A percentile compares a stretch with the other conserved stretches of the same genome.
Evolutionary conservation across 2,113 vertebrate species (phyloP).

Genomic region (Podarcis raffonei): DNA sequence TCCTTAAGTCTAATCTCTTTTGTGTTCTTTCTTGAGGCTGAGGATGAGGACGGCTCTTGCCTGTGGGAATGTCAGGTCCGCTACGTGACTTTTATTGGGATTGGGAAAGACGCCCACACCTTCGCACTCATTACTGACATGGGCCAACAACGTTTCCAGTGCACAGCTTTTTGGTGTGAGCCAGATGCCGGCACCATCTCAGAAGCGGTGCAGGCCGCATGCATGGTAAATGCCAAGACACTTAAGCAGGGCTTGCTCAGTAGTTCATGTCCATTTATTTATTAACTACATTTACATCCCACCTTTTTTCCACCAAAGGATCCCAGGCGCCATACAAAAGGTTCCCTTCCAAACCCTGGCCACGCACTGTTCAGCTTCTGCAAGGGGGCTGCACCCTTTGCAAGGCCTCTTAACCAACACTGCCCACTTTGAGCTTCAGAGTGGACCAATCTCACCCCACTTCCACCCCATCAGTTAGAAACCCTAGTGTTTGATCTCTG

Average conservation of each 20-base stretch:
- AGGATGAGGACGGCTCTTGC: constrained; percentile 77
- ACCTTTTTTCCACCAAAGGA: neutral
- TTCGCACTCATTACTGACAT: constrained; percentile 81
- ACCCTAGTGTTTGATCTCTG: neutral
- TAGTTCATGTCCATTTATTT: too few relatives aligned
- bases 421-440: neutral
- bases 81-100: constrained; percentile 89
- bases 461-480: neutral
- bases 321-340: neutral
- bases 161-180: constrained; percentile 83
- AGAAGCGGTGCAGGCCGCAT: constrained; percentile 82
- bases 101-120: constrained; percentile 79
- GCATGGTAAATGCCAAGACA: constrained; percentile 75
- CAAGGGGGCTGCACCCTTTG: neutral
- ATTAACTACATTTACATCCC: too few relatives aligned
- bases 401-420: neutral
- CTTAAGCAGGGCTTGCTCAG: neutral
- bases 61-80: constrained; percentile 93
- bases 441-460: neutral
- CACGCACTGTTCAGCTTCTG: neutral
- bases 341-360: neutral
- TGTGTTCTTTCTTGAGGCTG: constrained; percentile 53
- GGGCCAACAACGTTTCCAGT: constrained; percentile 77
- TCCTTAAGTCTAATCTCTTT: neutral
- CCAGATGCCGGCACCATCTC: constrained; percentile 81